A percentile compares a stretch with the other conserved stretches of the same genome.
Conservation (phyloP, 2,797 vertebrate genomes). For the Spheniscus humboldti region DNA sequence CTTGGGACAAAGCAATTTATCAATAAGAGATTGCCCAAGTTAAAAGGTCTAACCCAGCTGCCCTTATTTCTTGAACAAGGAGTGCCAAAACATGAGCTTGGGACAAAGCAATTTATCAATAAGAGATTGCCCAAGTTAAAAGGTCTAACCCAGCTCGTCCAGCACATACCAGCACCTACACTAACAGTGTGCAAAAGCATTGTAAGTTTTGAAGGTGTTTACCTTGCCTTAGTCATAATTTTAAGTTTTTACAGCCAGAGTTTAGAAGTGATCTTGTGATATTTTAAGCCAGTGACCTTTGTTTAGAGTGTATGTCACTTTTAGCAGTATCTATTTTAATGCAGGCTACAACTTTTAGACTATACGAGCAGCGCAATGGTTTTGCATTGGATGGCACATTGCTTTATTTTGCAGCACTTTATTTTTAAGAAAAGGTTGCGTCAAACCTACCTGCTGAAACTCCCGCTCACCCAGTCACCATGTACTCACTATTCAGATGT, state of each 20-base stretch:
- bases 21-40: background rate
- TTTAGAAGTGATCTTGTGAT: background rate
- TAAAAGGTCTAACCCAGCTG: background rate
- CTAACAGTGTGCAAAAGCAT: background rate
- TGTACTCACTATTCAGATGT: background rate
- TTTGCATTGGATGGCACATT: background rate
- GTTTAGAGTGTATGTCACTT: constrained; percentile 6
- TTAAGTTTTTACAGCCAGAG: constrained; percentile 24
- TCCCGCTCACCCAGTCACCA: background rate
- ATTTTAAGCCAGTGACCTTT: constrained; percentile 55
- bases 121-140: background rate
- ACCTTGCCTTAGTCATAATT: background rate
- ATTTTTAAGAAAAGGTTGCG: background rate
- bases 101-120: background rate
- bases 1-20: background rate
- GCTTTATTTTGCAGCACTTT: background rate
- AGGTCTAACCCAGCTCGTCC: background rate
- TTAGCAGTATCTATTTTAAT: constrained; percentile 49
- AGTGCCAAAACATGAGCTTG: background rate
- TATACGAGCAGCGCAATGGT: background rate
- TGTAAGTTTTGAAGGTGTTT: background rate
- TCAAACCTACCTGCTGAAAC: background rate
- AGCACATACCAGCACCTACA: fast-evolving
- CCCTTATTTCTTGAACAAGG: background rate
- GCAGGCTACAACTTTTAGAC: background rate